Evolutionary conservation across 2,797 vertebrate genomes (phyloP), one percentile per base, ranked within the genome.

Genomic region (Tiaroga cobitis): DNA sequence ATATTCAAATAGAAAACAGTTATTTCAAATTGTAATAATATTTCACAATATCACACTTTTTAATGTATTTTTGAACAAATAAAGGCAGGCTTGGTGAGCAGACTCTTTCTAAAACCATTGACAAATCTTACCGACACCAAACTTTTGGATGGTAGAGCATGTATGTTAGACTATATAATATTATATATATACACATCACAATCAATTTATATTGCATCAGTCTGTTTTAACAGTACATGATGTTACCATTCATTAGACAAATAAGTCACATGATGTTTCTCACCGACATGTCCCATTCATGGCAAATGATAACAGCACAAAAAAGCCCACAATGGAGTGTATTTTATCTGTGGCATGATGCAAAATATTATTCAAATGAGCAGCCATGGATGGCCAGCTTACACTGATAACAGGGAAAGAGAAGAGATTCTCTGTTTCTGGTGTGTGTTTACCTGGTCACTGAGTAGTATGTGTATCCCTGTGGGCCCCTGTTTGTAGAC

Each of bases 391-490:
- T 29, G 43, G 73, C 87, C 84, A 73, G 87, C 46, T 69, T 74
- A 19, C 19, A 51, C 11, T 54, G 78, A 41, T 59, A 73, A 41
- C 63, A 79, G 26, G 32, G 3, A 32, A 10, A 82, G 46, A 76
- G 63, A 83, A 32, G 0, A 56, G 4, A 70, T 54, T n/a, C n/a
- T n/a, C n/a, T 21, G 34, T 75, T 21, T 61, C 16, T 54, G 51
- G 37, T 79, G 4, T 79, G 2, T 65, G 72, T 43, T 79, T 91
- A 96, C 95, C 95, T 95, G 92, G 2, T 95, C 94, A 54, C 92
- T 93, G 51, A 96, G 93, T 15, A 95, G 70, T 87, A 95, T 79
- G 34, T 95, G 94, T 90, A 96, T 95, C 79, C 94, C 94, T 0
- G 89, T 89, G 80, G 93, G 84, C 5, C 93, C 93, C 29, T 94